Conservation (phyloP, 2,888 invertebrate species). For the Baronia brevicornis region DNA sequence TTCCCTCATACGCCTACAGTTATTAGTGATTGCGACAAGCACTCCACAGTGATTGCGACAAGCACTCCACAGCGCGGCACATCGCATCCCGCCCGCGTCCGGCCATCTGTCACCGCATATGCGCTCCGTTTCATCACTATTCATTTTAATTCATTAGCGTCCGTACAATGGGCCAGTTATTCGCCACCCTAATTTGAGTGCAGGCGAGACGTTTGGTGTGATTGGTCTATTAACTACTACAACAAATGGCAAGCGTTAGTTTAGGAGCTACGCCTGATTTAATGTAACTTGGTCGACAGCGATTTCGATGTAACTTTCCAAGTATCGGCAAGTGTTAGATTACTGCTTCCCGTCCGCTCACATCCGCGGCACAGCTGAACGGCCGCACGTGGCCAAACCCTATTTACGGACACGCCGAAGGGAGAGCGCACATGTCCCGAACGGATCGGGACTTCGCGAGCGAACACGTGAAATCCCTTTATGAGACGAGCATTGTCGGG, state of each 20-base stretch:
- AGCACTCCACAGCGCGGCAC: slow-evolving; percentile 55
- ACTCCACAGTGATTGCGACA: slow-evolving; percentile 61
- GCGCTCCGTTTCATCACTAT: slow-evolving; percentile 58
- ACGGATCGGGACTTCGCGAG: slow-evolving; percentile 71
- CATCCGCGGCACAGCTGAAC: slow-evolving; percentile 73
- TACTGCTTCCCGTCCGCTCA: slow-evolving; percentile 69
- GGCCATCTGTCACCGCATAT: slow-evolving; percentile 73
- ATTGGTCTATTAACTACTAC: slow-evolving; percentile 13
- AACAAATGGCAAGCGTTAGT: slow-evolving; percentile 14
- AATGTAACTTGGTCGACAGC: slow-evolving; percentile 15
- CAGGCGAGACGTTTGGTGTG: slow-evolving; percentile 12
- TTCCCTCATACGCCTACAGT: slow-evolving; percentile 23
- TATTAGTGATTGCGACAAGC: slow-evolving; percentile 36
- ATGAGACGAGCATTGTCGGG: slow-evolving; percentile 70
- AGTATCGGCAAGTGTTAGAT: slow-evolving; percentile 64
- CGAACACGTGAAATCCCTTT: slow-evolving; percentile 74
- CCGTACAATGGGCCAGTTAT: slow-evolving; percentile 51
- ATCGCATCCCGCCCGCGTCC: slow-evolving; percentile 56
- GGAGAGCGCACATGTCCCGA: slow-evolving; percentile 73
- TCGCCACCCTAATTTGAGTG: slow-evolving; percentile 38
- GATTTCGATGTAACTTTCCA: slow-evolving; percentile 42
- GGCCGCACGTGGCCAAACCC: slow-evolving; percentile 74
- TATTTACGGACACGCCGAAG: slow-evolving; percentile 72
- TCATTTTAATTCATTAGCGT: slow-evolving; percentile 68
- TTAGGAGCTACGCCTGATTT: slow-evolving; percentile 11